Conservation (phyloP, 2,797 vertebrate genomes). For the Astyanax mexicanus region DNA sequence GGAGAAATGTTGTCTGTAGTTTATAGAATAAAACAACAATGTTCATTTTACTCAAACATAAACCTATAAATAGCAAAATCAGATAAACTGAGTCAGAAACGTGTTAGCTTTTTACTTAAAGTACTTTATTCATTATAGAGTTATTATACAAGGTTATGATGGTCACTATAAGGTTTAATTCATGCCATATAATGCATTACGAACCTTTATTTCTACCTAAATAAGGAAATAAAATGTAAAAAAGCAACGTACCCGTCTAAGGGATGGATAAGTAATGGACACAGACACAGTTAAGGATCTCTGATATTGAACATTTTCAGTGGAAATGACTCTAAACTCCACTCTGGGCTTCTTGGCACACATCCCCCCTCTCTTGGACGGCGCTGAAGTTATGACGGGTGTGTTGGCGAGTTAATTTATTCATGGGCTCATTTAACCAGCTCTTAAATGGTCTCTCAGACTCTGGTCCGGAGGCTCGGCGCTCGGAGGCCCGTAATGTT, state of each 20-base stretch:
- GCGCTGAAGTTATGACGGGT: background rate
- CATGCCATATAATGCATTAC: no score
- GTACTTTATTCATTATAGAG: no score
- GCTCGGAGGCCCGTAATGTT: conserved; percentile 8
- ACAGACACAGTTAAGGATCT: background rate
- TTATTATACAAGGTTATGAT: no score
- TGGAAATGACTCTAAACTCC: background rate
- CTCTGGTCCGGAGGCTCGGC: conserved; percentile 13
- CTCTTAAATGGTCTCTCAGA: conserved; percentile 17
- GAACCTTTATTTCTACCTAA: no score
- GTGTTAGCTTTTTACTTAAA: no score
- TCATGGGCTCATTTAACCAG: conserved; percentile 28
- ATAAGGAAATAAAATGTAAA: no score
- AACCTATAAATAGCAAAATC: no score
- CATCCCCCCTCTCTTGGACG: background rate
- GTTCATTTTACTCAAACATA: no score
- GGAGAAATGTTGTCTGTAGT: no score
- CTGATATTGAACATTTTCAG: background rate
- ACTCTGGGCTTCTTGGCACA: background rate
- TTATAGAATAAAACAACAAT: no score
- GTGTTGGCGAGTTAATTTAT: conserved; percentile 27
- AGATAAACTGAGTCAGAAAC: no score
- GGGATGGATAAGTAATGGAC: background rate
- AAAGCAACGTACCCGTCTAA: background rate
- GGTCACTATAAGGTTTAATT: no score